A percentile compares a stretch with the other conserved stretches of the same genome.
Conservation (phyloP, 2,797 vertebrate species). For the Arnoldichthys spilopterus region DNA sequence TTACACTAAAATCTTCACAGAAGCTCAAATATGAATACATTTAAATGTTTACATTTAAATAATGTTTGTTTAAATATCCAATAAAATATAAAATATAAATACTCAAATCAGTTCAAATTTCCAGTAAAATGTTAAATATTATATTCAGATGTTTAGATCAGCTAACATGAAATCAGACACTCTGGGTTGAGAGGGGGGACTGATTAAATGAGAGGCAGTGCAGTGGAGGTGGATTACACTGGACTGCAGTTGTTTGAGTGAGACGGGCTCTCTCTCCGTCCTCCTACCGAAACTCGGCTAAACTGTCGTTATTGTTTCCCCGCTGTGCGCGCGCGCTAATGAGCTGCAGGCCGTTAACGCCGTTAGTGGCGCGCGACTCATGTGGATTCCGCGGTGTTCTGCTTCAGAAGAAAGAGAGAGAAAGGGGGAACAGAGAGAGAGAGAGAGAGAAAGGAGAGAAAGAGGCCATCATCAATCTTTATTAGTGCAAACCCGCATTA, state of each 20-base stretch:
- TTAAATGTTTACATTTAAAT: no score
- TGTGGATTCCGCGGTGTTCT: constrained; percentile 78
- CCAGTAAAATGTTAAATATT: no score
- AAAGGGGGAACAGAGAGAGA: constrained; percentile 44
- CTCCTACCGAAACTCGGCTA: constrained; percentile 72
- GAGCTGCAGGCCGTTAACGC: constrained; percentile 78
- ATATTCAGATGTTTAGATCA: no score
- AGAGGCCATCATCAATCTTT: constrained; percentile 41
- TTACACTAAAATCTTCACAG: no score
- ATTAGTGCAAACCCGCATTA: constrained; percentile 57
- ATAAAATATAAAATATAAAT: no score
- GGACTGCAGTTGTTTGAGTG: neutral
- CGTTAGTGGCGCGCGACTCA: constrained; percentile 65
- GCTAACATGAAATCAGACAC: no score
- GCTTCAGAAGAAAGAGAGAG: constrained; percentile 51
- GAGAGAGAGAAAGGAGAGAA: neutral
- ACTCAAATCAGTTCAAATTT: no score
- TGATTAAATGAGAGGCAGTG: no score
- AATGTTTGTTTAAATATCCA: no score
- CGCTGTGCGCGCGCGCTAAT: constrained; percentile 77
- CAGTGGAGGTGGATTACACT: neutral
- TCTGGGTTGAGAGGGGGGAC: no score
- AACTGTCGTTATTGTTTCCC: constrained; percentile 78
- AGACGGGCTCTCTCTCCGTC: no score
- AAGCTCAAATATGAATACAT: no score